Conservation (phyloP, 2,113 vertebrate species). For the Lethenteron camtschaticum region DNA sequence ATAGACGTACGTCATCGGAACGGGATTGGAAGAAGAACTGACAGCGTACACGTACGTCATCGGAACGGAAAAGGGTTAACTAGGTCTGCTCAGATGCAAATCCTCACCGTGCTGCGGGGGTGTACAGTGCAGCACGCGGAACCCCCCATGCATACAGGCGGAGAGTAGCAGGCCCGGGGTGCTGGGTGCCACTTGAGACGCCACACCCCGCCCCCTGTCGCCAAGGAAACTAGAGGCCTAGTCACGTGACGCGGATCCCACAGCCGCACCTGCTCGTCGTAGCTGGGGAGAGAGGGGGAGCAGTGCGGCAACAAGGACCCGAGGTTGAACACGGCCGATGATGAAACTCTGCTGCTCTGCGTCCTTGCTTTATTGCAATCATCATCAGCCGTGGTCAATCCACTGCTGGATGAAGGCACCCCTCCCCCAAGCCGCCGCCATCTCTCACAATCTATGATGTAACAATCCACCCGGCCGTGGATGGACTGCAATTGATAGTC, state of each 20-base stretch:
- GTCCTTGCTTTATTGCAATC: no score
- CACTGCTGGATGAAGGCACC: no score
- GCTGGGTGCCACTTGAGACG: slow-evolving; percentile 6
- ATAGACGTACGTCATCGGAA: no score
- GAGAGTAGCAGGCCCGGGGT: not conserved
- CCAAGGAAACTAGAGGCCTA: no score
- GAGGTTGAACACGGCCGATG: no score
- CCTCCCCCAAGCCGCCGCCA: no score
- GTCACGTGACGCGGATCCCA: slow-evolving; percentile 3
- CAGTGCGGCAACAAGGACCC: not conserved
- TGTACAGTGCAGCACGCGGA: not conserved
- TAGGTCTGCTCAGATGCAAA: not conserved
- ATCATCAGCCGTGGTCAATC: no score
- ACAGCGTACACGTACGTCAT: not conserved
- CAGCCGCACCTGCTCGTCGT: not conserved
- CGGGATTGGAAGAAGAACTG: not conserved
- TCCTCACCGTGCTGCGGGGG: not conserved
- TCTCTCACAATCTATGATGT: no score
- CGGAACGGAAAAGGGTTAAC: not conserved
- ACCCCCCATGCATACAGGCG: not conserved
- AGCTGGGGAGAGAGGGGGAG: not conserved
- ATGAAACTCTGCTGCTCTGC: no score
- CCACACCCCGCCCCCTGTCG: not conserved
- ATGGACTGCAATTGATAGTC: no score
- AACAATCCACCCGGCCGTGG: no score